phyloP scores from a whole-genome alignment of 2,888 invertebrate genomes.

The Rhogogaster chlorosoma region DNA sequence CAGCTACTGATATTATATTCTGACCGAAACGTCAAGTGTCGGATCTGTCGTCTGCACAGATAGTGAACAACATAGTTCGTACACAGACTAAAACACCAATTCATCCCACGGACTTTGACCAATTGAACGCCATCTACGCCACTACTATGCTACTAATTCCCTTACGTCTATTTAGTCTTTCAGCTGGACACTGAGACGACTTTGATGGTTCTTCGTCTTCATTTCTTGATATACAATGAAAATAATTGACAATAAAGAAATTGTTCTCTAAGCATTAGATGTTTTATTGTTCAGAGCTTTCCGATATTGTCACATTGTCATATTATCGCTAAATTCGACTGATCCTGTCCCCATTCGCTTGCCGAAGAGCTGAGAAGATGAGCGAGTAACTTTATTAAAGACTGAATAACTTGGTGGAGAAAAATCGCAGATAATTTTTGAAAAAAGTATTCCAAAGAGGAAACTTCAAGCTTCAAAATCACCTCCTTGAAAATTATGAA shows the following conservation, averaged over 20 bases:
- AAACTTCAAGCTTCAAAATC: not conserved
- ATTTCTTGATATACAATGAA: not conserved
- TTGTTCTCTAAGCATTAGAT: not conserved
- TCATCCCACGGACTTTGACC: not conserved
- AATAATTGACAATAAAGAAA: not conserved
- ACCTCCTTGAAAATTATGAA: not conserved
- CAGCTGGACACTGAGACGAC: not conserved
- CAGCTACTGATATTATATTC: not conserved
- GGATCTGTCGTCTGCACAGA: conserved; percentile 29
- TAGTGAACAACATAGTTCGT: conserved; percentile 25
- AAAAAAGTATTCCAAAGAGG: not conserved
- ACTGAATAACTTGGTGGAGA: not conserved
- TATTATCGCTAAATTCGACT: not conserved
- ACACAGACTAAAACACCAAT: not conserved
- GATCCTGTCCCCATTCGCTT: not conserved
- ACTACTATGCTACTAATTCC: not conserved
- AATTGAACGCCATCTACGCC: not conserved
- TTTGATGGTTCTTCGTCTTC: not conserved
- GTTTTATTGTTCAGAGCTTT: not conserved
- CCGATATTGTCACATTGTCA: not conserved
- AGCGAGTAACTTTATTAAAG: not conserved
- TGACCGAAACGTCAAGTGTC: conserved; percentile 14
- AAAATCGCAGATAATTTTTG: not conserved
- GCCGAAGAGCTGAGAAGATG: not conserved
- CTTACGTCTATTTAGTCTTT: not conserved